These are phyloP conservation scores for Fringilla coelebs DNA, from an alignment of 2,797 vertebrate genomes.

Conservation along the genomic window DNA sequence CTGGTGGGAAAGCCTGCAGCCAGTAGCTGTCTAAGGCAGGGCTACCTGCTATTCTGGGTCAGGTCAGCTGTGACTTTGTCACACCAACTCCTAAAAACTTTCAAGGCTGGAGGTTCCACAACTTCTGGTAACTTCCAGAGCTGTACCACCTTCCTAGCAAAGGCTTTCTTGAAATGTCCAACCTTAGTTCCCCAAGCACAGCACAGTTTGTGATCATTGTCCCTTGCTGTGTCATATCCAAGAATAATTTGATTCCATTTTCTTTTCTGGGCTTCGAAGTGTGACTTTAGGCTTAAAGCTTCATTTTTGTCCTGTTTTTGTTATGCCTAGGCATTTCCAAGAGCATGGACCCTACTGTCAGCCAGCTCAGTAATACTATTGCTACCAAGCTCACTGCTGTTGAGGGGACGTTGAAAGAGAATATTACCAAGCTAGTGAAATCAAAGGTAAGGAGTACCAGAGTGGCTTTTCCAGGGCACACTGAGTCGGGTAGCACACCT, in stretches of 20 bases:
- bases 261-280: background rate
- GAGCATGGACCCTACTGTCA: conserved; percentile 87
- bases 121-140: background rate
- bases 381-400: conserved; percentile 88
- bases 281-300: background rate
- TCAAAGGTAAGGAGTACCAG: conserved; percentile 85
- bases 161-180: background rate
- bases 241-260: background rate
- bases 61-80: background rate
- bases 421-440: conserved; percentile 90
- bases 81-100: background rate
- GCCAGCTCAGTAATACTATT: conserved; percentile 86
- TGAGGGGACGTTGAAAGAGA: conserved; percentile 91
- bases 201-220: background rate
- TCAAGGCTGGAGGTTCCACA: background rate
- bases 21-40: background rate
- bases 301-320: background rate
- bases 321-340: conserved; percentile 86
- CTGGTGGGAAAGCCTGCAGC: background rate
- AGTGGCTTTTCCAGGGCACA: background rate
- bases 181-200: background rate
- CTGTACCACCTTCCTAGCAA: background rate
- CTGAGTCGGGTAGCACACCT: background rate
- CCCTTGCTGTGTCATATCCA: background rate
- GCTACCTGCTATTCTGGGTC: background rate